phyloP scores from a whole-genome alignment of 2,888 invertebrate species.

The Craniophora ligustri region DNA sequence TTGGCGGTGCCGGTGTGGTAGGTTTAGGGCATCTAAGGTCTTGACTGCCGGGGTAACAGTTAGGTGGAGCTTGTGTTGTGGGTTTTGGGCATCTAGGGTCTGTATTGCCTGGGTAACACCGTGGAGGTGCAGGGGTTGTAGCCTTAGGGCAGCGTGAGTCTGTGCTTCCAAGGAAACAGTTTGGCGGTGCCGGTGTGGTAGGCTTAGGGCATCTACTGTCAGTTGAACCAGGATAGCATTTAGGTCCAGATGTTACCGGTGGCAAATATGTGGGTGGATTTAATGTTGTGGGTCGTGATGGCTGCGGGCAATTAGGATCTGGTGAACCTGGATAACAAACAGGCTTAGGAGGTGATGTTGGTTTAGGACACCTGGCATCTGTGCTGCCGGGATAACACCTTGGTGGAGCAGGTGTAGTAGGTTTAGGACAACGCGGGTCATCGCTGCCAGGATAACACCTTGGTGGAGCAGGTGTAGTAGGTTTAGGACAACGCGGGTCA shows the following conservation, averaged over 20 bases:
- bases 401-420: too few relatives aligned
- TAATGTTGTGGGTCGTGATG: constrained; percentile 10
- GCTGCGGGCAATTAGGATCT: constrained; percentile 10
- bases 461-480: too few relatives aligned
- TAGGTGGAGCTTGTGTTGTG: too few relatives aligned
- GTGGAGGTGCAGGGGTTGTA: too few relatives aligned
- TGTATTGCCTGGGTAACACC: too few relatives aligned
- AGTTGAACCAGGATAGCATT: constrained; percentile 49
- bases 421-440: too few relatives aligned
- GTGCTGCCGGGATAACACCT: constrained; percentile 40
- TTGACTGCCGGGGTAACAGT: constrained; percentile 68
- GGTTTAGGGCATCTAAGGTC: constrained; percentile 65
- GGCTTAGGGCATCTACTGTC: too few relatives aligned
- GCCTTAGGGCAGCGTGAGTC: too few relatives aligned
- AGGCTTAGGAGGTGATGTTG: constrained; percentile 38
- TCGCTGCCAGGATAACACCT: too few relatives aligned
- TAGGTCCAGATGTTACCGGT: constrained; percentile 38
- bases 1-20: constrained; percentile 51
- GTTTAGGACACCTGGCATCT: constrained; percentile 50
- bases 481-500: constrained; percentile 52
- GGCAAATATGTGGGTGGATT: constrained; percentile 26
- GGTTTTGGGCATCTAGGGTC: too few relatives aligned
- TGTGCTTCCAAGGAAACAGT: too few relatives aligned
- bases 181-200: too few relatives aligned
- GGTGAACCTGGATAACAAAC: constrained; percentile 26